Base-by-base conservation (phyloP, 1,140 invertebrate species). In the Mizuhopecten yessoensis region DNA sequence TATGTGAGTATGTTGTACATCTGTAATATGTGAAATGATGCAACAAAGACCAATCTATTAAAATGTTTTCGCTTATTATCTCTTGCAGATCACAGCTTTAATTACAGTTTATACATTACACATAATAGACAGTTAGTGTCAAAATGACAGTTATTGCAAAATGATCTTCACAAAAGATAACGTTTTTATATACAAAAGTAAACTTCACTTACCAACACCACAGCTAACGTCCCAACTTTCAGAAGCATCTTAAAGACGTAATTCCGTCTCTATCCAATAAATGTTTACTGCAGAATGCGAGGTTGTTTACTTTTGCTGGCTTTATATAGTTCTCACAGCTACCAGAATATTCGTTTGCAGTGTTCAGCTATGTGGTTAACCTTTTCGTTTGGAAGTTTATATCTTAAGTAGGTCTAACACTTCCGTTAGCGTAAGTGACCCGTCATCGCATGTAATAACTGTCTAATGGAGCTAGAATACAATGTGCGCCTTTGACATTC, bases 401-500 rank as follows among this genome's bases (percentile, higher is more conserved):
- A 75, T 29, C n/a, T 5, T 75, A 75, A 75, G 57, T 75, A 75
- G 57, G 57, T 75, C 29, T 75, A 75, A 75, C 57, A 75, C 57
- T 75, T 75, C 57, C 57, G 57, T 75, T 29, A 3, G 57, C 29
- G 1, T 75, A 75, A 75, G 57, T 75, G 57, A 75, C 57, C 57
- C n/a, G 57, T 75, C 57, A 29, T 29, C 57, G 17, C 23, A n/a
- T n/a, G 57, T 75, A 75, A 75, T 75, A 75, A 75, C n/a, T 75
- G n/a, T 29, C 57, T 75, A 75, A 75, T 75, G 57, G 57, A 75
- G 57, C n/a, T 1, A 75, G 57, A n/a, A 75, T 29, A 75, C 57
- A 29, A 75, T 75, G 57, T 75, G 57, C 57, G 57, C n/a, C n/a
- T 75, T 23, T 75, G 57, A n/a, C n/a, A 75, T n/a, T 75, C 57